phyloP scores from a whole-genome alignment of 2,113 vertebrate genomes.

The Ursus arctos region DNA sequence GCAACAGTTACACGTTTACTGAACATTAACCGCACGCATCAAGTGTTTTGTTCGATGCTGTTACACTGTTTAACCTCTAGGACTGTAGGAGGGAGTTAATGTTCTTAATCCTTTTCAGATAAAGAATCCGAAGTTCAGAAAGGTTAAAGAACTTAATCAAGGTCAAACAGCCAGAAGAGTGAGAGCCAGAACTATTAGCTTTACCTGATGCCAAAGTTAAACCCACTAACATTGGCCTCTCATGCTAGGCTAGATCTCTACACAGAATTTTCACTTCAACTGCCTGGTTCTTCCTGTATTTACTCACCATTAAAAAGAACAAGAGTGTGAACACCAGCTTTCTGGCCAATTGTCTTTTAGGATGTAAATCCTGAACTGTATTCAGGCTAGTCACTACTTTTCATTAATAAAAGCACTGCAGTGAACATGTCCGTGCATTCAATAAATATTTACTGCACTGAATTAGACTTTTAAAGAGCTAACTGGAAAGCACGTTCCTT shows the following conservation, averaged over 20 bases:
- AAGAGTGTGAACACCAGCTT: not conserved
- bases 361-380: not conserved
- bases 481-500: not conserved
- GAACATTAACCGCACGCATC: not conserved
- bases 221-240: not conserved
- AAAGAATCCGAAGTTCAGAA: slow-evolving; percentile 46
- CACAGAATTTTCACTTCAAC: not conserved
- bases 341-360: not conserved
- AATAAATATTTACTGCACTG: not conserved
- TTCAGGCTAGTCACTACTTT: not conserved
- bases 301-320: not conserved
- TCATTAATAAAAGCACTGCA: not conserved
- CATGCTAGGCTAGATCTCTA: too few relatives aligned
- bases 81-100: not conserved
- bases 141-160: slow-evolving; percentile 31
- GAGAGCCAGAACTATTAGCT: slow-evolving; percentile 3
- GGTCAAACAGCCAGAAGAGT: not conserved
- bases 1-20: not conserved
- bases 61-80: not conserved
- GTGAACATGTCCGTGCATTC: not conserved
- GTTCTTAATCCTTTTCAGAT: not conserved
- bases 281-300: not conserved
- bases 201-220: not conserved
- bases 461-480: slow-evolving; percentile 5
- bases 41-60: not conserved